Evolutionary conservation across 2,797 vertebrate genomes (phyloP), one percentile per base, ranked within the genome.

Genomic region (Danio choprae): DNA sequence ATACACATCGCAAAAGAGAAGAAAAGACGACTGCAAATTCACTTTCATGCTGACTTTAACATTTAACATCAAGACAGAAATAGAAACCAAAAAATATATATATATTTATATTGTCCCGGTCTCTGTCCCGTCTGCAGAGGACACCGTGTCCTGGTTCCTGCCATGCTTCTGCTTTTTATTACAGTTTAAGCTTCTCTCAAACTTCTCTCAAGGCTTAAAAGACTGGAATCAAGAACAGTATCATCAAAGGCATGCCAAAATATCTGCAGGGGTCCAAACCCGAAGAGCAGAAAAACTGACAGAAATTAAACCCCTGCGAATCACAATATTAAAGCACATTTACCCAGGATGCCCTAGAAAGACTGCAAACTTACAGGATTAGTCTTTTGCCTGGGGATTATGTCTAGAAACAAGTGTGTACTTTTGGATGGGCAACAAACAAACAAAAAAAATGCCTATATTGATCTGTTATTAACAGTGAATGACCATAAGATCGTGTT

Each of bases 291-390:
- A 40, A 53, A 69, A 51, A 12, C 29, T 18, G 9, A 44, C 38
- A 46, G 18, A 73, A 53, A n/a, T 73, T 46, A 73, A 73, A 73
- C 55, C 55, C 29, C 41, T 43, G 5, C 44, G 40, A 73, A 74
- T 59, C 41, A 46, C 55, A 74, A 70, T 20, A 43, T 44, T 18
- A 72, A 41, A 41, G 38, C 55, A 46, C n/a, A 48, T 60, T n/a
- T 59, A 74, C 71, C 43, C 71, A 48, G 44, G 22, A 29, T 48
- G 22, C 56, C 40, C 55, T 48, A 29, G 43, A 6, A 74, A 48
- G 55, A 5, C 70, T 44, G 41, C 15, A 59, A 46, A 46, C 38
- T 73, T 73, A 73, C 55, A 73, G 20, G 53, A 73, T 73, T 73
- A 18, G 15, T n/a, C 22, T 48, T 60, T 50, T 60, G 13, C 16